A percentile compares a stretch with the other conserved stretches of the same genome.
Conservation (phyloP, 2,797 vertebrate species). For the Catostomus latipinnis region DNA sequence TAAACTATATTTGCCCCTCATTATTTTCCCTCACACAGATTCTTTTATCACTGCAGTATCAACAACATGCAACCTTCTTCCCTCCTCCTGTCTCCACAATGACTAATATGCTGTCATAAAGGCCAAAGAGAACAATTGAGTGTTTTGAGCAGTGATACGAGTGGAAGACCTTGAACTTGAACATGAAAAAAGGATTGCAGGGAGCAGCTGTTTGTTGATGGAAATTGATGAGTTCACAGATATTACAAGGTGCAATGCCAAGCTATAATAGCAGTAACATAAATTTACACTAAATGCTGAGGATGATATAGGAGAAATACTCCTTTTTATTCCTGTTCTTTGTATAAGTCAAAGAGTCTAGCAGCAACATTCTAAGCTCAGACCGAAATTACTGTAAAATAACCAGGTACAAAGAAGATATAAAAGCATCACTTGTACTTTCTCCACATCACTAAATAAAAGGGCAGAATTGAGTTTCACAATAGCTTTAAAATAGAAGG, state of each 20-base stretch:
- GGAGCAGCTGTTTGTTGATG: too few species aligned
- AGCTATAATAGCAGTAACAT: too few species aligned
- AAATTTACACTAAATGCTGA: too few species aligned
- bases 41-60: neutral
- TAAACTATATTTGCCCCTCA: conserved; percentile 2
- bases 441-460: neutral
- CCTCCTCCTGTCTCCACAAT: neutral
- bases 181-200: too few species aligned
- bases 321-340: neutral
- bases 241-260: too few species aligned
- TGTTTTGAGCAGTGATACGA: neutral
- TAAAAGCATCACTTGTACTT: neutral
- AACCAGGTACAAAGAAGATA: neutral
- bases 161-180: too few species aligned
- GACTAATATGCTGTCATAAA: neutral
- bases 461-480: neutral
- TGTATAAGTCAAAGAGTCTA: too few species aligned
- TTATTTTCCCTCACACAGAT: neutral
- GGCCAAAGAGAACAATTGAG: neutral
- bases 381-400: neutral
- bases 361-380: neutral
- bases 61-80: neutral
- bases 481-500: neutral
- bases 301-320: neutral
- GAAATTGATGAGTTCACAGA: too few species aligned